Base-by-base conservation (phyloP, 2,797 vertebrate genomes). In the Microcaecilia unicolor region DNA sequence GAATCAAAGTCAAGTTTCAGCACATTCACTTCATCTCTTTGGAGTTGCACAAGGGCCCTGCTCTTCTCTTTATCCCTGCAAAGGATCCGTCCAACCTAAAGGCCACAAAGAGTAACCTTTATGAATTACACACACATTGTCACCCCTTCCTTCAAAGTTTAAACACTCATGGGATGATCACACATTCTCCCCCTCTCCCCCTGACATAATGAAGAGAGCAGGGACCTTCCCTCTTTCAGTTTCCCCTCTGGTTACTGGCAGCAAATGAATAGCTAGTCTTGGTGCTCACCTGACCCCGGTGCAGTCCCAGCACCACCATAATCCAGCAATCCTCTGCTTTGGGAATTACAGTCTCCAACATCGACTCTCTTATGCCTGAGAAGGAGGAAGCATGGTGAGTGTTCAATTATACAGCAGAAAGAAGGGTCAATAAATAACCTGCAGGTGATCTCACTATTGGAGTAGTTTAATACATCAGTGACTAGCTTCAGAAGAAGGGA, bases 291-390 rank as follows among this genome's bases (percentile, higher is more conserved):
- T 40, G 59, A 27, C 78, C 75, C 15, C 55, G 29, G 22, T 72
- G 55, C n/a, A 63, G 27, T 8, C 78, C 80, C 16, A 78, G 45
- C 3, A 83, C 76, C 34, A 81, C 74, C 78, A 83, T 73, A 21
- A 83, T 61, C 8, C 19, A 29, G 13, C 56, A 41, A 2, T 58
- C 61, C 3, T 68, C 54, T 0, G 33, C 75, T 64, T 88, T 91
- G 10, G 92, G 92, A 31, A 96, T 55, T 3, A 96, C 79, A 2
- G 87, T 92, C 63, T 93, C 91, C 53, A 96, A 54, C 91, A 93
- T 94, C 34, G 69, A 30, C 67, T 93, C 89, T 37, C 49, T 85
- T 37, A 94, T 61, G 28, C 88, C 91, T 93, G 45, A 9, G 22
- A 21, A 11, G 20, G 3, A 3, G 21, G 11, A 6, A n/a, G n/a